Evolutionary conservation across 64 coral and sea anemone genomes (phyloP), one percentile per base, ranked within the genome.

Genomic region (Montipora efflorescens): DNA sequence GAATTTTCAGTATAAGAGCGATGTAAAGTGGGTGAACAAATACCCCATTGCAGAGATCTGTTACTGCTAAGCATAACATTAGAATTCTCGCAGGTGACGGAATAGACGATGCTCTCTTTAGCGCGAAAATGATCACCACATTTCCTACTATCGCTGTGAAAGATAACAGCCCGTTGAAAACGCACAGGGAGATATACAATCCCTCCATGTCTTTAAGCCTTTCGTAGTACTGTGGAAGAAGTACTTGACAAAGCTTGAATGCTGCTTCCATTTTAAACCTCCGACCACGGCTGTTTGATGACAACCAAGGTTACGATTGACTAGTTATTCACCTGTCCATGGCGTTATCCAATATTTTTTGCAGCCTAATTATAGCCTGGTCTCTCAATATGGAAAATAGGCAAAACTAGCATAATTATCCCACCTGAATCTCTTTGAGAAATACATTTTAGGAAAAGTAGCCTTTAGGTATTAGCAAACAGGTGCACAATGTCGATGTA

Each of bases 21-120:
- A 85, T 70, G 82, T 85, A 85, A 67, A 69, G 47, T 70, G 82
- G 64, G 49, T 71, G 82, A 36, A 43, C 46, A n/a, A 85, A 9
- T n/a, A 71, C 5, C 0, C 82, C 82, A 70, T 9, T 46, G 45
- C 59, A 3, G 5, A 85, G 18, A 70, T 85, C 82, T 19, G 82
- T 85, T 3, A 71, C 1, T 16, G 82, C 45, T 47, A 85, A 49
- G 12, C 82, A 70, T 4, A 70, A 19, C 66, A 85, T 19, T 13
- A 85, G 12, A 51, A 85, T 85, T 48, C 66, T 44, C 9, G 62
- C 2, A 1, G 82, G 20, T 14, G 66, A 19, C 1, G 62, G 64
- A 51, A 85, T 49, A 10, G 66, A 85, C 48, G 82, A 85, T 21
- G 64, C 66, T 70, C 70, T 85, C 66, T 49, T 47, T 3, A 85